Conservation (phyloP, 2,888 invertebrate species). For the Cheiracanthium punctorium region DNA sequence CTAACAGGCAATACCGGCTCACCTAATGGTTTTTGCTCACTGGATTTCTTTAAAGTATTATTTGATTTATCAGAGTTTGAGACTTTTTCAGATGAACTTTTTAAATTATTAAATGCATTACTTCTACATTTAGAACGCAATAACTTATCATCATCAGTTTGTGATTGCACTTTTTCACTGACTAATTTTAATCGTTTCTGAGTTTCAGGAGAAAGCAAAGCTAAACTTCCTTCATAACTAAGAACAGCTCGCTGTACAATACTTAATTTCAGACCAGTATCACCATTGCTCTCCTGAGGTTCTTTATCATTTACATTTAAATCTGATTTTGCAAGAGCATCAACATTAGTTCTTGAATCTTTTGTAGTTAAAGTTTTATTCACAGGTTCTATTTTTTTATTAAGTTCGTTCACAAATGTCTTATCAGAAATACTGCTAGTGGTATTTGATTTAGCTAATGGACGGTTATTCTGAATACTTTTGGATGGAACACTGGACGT, state of each 20-base stretch:
- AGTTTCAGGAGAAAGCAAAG: slow-evolving; percentile 62
- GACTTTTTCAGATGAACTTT: not conserved
- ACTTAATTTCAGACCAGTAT: slow-evolving; percentile 31
- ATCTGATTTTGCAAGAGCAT: not conserved
- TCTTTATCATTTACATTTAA: not conserved
- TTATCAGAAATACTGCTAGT: slow-evolving; percentile 61
- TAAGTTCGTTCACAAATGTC: slow-evolving; percentile 20
- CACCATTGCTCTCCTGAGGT: not conserved
- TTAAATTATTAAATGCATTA: not conserved
- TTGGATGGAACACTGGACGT: slow-evolving; percentile 49
- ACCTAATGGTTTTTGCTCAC: slow-evolving; percentile 15
- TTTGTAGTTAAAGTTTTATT: not conserved
- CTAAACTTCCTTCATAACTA: slow-evolving; percentile 66
- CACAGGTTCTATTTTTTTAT: not conserved
- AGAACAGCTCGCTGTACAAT: slow-evolving; percentile 67
- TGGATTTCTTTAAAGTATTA: not conserved
- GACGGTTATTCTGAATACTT: slow-evolving; percentile 22
- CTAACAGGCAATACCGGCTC: slow-evolving; percentile 48
- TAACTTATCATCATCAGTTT: slow-evolving; percentile 61
- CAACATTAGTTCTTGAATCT: slow-evolving; percentile 36
- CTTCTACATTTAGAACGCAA: slow-evolving; percentile 29
- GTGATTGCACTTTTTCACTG: slow-evolving; percentile 52
- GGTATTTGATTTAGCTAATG: slow-evolving; percentile 63
- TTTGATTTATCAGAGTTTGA: not conserved
- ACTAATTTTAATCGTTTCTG: slow-evolving; percentile 54